phyloP scores from a whole-genome alignment of 2,888 invertebrate species.

The Lottia scabra region DNA sequence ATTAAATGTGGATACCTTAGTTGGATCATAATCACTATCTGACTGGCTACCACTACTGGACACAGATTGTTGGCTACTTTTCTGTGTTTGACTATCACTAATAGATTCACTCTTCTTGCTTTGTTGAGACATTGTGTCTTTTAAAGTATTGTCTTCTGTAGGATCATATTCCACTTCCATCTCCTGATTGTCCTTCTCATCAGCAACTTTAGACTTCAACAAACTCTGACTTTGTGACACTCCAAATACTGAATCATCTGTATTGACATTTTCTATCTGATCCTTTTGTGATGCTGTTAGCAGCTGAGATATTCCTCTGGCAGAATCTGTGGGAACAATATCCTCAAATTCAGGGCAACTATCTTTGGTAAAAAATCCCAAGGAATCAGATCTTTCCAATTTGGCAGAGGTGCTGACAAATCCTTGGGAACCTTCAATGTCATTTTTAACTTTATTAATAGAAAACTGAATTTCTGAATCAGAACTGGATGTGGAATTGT shows the following conservation, averaged over 20 bases:
- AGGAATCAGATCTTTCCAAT: not conserved
- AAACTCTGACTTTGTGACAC: not conserved
- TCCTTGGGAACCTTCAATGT: not conserved
- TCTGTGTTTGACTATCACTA: not conserved
- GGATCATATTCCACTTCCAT: not conserved
- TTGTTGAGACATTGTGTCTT: not conserved
- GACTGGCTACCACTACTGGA: not conserved
- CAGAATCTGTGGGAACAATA: not conserved
- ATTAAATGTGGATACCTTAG: constrained; percentile 11
- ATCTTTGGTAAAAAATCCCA: not conserved
- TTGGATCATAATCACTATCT: constrained; percentile 12
- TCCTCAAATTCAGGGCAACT: too few relatives aligned
- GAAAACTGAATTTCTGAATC: not conserved
- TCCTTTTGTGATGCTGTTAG: not conserved
- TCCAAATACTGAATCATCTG: not conserved
- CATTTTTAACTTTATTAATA: not conserved
- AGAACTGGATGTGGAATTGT: not conserved
- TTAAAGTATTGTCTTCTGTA: not conserved
- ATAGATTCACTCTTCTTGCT: not conserved
- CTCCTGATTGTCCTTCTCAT: not conserved
- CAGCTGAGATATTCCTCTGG: not conserved
- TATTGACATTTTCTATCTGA: not conserved
- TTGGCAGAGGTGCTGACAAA: not conserved
- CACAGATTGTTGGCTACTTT: not conserved
- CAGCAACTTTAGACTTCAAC: not conserved